Evolutionary conservation across 2,888 invertebrate species (phyloP), one percentile per base, ranked within the genome.

Genomic region (Drosophila meridiana): DNA sequence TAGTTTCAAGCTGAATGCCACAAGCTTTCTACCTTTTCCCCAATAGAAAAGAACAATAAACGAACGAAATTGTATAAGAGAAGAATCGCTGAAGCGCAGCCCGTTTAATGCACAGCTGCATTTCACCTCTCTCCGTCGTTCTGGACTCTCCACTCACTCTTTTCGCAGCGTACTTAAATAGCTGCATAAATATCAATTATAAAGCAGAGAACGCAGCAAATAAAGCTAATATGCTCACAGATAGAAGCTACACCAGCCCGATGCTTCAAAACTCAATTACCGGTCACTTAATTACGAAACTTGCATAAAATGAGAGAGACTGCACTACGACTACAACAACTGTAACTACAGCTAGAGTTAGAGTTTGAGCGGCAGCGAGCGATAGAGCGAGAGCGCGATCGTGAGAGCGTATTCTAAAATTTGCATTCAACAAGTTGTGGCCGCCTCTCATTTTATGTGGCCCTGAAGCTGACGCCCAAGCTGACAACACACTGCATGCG

Each of bases 141-240:
- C 20, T 7, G 20, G 20, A 9, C 53, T 11, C 36, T 32, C 26
- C 45, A 57, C 8, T 20, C 6, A 38, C n/a, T 32, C 34, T 34
- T 13, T 64, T 40, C 20, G 59, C 73, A 52, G 67, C 50, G 66
- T 68, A 73, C 65, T 88, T 81, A 84, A 87, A 73, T 87, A 76
- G 81, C 81, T 89, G 87, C 85, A 87, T 89, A 87, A 87, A 87
- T 87, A 87, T 87, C 89, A 89, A 87, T 87, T 87, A 87, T 87
- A 84, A 69, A 67, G 61, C 79, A 76, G 73, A 60, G 73, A 76
- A 64, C 55, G 63, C 63, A 66, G 38, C 68, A 76, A 69, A 76
- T 63, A 78, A 78, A 72, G 67, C 74, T 48, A 62, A 61, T 50
- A 69, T 56, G 53, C 47, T 9, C 30, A 65, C 36, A 68, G 62